Percentiles rank a stretch among this genome's conserved stretches.
Evolutionary conservation across 2,113 vertebrate genomes (phyloP).

Genomic region (Protobothrops flavoviridis): DNA sequence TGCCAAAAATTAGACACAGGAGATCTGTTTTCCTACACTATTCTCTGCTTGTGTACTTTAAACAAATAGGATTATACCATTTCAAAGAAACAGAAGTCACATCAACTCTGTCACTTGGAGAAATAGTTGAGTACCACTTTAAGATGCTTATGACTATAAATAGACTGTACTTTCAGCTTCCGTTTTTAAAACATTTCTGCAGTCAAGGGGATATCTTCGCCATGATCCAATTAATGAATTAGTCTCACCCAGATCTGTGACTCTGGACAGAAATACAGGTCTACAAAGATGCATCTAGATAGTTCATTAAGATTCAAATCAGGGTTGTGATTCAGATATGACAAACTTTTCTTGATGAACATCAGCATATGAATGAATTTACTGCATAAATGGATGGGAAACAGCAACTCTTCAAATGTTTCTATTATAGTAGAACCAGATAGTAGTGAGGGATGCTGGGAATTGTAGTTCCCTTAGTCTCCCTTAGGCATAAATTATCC

Average conservation of each 20-base stretch:
- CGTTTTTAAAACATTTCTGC: background rate
- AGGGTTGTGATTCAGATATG: background rate
- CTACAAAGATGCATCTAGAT: background rate
- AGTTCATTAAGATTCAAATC: background rate
- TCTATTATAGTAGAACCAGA: background rate
- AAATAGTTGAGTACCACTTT: background rate
- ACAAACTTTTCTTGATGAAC: background rate
- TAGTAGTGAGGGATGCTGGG: background rate
- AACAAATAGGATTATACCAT: background rate
- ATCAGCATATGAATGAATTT: background rate
- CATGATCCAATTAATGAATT: background rate
- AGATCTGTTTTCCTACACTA: background rate
- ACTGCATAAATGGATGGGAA: background rate
- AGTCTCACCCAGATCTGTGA: background rate
- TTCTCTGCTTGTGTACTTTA: background rate
- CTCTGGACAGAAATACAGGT: background rate
- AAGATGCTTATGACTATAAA: background rate
- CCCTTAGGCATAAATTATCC: background rate
- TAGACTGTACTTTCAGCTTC: background rate
- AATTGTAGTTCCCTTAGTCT: background rate
- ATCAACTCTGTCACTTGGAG: background rate
- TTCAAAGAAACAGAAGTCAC: background rate
- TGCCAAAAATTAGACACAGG: background rate
- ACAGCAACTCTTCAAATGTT: background rate
- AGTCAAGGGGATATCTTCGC: no score